Evolutionary conservation across 2,888 invertebrate genomes (phyloP).

Genomic region (Diplolepis rosae): DNA sequence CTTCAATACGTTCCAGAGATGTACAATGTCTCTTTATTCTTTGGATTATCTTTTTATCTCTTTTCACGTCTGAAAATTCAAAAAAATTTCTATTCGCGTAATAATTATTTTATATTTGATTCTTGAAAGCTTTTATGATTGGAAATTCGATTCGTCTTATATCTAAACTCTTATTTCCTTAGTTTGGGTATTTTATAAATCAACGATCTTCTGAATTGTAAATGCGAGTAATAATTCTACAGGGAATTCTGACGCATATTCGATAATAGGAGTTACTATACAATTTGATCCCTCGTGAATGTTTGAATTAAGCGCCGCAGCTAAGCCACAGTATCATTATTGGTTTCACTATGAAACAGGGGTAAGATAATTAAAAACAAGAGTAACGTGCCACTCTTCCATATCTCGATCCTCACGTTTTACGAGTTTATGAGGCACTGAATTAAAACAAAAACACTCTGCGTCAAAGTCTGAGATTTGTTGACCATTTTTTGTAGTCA

Average conservation of each 20-base stretch:
- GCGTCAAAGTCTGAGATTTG: not conserved
- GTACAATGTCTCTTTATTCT: too few species aligned
- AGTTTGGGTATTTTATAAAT: too few species aligned
- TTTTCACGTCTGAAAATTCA: too few species aligned
- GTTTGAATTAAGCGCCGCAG: constrained; percentile 1
- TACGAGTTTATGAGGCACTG: not conserved
- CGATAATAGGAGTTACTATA: not conserved
- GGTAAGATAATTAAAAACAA: constrained; percentile 25
- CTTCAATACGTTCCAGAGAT: too few species aligned
- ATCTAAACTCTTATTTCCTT: too few species aligned
- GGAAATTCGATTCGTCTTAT: too few species aligned
- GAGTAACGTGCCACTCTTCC: not conserved
- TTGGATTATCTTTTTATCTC: too few species aligned
- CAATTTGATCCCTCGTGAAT: not conserved
- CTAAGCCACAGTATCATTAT: constrained; percentile 13
- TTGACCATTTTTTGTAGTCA: not conserved
- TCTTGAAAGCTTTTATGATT: too few species aligned
- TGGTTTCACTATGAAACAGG: constrained; percentile 3
- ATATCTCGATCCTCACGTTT: not conserved
- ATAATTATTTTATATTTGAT: too few species aligned
- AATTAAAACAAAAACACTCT: not conserved
- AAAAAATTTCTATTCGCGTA: too few species aligned
- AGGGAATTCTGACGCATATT: not conserved
- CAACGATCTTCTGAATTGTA: too few species aligned
- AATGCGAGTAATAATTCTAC: not conserved